Evolutionary conservation across 2,797 vertebrate genomes (phyloP).

Genomic region (Hydrolagus colliei): DNA sequence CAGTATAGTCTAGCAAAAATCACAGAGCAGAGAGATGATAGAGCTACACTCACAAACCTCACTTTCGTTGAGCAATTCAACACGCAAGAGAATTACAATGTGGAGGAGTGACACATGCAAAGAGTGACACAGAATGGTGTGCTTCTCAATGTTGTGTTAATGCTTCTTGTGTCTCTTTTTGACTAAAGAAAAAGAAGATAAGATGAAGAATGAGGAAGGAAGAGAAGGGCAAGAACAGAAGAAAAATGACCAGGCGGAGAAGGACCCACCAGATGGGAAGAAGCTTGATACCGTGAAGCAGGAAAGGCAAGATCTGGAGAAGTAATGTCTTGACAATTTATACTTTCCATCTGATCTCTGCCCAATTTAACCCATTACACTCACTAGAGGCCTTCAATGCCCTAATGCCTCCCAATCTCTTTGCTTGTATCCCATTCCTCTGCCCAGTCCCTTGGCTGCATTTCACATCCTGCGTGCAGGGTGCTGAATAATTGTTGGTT

Average conservation of each 20-base stretch:
- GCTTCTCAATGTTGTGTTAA: not conserved
- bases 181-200: not conserved
- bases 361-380: no score
- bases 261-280: not conserved
- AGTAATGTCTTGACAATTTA: not conserved
- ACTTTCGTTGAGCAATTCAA: conserved; percentile 82
- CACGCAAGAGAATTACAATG: conserved; percentile 57
- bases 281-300: not conserved
- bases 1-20: no score
- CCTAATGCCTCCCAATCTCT: no score
- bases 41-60: conserved; percentile 67
- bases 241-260: no score
- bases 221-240: not conserved
- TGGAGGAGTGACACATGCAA: not conserved
- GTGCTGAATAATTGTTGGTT: no score
- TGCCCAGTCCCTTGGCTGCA: no score
- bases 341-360: no score
- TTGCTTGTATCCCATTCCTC: no score
- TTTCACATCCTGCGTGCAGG: no score
- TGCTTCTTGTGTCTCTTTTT: not conserved
- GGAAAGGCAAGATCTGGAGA: not conserved
- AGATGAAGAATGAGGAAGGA: not conserved
- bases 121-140: no score
- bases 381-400: no score
- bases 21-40: no score